These are phyloP conservation scores for Irena cyanogastra DNA, from an alignment of 2,113 vertebrate genomes.

Conservation along the genomic window DNA sequence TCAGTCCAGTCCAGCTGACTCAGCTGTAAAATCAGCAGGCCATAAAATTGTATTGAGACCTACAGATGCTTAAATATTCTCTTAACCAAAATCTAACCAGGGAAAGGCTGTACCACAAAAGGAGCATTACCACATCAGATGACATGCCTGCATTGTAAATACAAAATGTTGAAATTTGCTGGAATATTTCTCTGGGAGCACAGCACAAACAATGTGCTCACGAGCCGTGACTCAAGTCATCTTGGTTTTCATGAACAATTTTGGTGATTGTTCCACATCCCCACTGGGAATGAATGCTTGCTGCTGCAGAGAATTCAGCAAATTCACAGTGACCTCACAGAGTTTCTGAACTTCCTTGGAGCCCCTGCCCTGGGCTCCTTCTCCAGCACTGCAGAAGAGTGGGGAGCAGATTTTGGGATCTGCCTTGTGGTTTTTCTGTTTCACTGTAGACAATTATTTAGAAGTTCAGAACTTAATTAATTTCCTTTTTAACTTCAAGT, in stretches of 20 bases:
- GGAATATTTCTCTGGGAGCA: background rate
- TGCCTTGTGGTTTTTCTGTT: background rate
- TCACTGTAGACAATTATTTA: background rate
- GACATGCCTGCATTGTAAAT: background rate
- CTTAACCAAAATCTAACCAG: background rate
- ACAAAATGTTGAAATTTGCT: background rate
- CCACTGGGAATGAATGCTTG: background rate
- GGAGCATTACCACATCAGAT: background rate
- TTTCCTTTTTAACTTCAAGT: background rate
- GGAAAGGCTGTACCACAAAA: background rate
- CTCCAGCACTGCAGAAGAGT: background rate
- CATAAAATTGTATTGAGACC: background rate
- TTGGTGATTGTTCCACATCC: background rate
- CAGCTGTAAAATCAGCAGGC: background rate
- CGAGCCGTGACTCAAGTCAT: background rate
- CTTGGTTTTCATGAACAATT: background rate
- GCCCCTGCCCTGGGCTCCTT: background rate
- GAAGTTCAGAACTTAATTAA: background rate
- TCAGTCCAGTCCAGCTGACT: background rate
- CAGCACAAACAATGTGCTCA: background rate
- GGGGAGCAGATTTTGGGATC: background rate
- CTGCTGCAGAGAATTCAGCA: background rate
- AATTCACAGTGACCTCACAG: background rate
- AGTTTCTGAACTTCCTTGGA: background rate
- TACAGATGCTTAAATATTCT: background rate